These are phyloP conservation scores for Ophion ventricosus DNA, from an alignment of 2,888 invertebrate species.

Conservation along the genomic window DNA sequence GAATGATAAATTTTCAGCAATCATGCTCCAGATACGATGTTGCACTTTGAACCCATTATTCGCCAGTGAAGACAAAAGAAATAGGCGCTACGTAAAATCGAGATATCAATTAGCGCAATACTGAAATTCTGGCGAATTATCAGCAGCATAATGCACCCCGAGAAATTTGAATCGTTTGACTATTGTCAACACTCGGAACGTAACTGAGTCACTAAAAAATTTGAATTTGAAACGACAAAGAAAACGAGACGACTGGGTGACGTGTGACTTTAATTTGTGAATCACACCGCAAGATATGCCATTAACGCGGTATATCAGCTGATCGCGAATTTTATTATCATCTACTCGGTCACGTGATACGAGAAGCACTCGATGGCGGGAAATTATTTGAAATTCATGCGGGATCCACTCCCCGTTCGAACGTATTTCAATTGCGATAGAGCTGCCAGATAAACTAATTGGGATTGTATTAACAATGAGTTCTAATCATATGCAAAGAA, in stretches of 20 bases:
- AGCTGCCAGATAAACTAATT: not conserved
- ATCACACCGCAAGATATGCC: not conserved
- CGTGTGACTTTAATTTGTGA: slow-evolving; percentile 8
- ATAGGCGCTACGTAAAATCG: not conserved
- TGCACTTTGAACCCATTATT: slow-evolving; percentile 23
- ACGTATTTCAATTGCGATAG: not conserved
- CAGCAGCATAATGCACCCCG: slow-evolving; percentile 9
- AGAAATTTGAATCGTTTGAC: not conserved
- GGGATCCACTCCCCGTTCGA: not conserved
- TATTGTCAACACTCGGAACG: not conserved
- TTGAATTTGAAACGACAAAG: not conserved
- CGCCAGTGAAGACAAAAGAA: not conserved
- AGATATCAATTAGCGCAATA: not conserved
- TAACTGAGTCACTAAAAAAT: not conserved
- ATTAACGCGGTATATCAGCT: slow-evolving; percentile 14
- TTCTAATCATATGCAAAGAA: not conserved
- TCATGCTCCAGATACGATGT: slow-evolving; percentile 35
- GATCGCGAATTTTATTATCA: slow-evolving; percentile 4
- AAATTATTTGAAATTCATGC: not conserved
- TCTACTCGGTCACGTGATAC: slow-evolving; percentile 25
- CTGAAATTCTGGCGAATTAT: not conserved
- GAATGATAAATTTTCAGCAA: slow-evolving; percentile 23
- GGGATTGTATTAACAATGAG: not conserved
- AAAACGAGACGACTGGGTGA: not conserved
- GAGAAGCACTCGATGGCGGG: slow-evolving; percentile 6